Evolutionary conservation across 2,888 invertebrate species (phyloP), one percentile per base, ranked within the genome.

Genomic region (Luperina nickerlii): DNA sequence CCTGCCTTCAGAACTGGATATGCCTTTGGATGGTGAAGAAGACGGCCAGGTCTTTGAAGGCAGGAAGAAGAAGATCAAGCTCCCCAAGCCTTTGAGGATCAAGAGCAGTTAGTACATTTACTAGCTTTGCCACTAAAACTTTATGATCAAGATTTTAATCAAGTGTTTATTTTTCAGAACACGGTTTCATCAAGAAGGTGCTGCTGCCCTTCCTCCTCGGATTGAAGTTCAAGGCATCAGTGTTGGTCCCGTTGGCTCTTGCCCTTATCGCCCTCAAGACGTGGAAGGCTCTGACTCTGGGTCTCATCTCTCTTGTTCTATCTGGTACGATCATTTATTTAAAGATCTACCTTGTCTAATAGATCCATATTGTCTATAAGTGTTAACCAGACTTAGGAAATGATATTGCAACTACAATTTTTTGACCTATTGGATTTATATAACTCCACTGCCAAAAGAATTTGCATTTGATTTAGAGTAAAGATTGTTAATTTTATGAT

Each of bases 221-320:
- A 85, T 96, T 99, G 85, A 99, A 98, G 94, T 98, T 98, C 97
- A 98, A 98, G 95, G 98, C 98, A 73, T 98, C 98, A 38, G 98
- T 98, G 54, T 94, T 99, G 90, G 98, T 98, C 66, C 99, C 98
- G 0, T 94, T 98, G 83, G 98, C 98, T 24, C 97, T 99, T 79
- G 98, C 98, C 60, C 96, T 98, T 80, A 98, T 99, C 91, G 99
- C 99, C 0, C 96, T 98, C 78, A 98, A 98, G 95, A 98, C 99
- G 27, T 99, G 99, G 99, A 99, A 99, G 94, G 99, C 99, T 66
- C 96, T 98, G 89, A 98, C 99, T 15, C 97, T 99, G 87, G 98
- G 98, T 82, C 97, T 99, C 8, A 97, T 99, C 82, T 98, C 98
- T 5, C 96, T 99, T 92, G 98, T 98, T 45, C 97, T 98, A 69